phyloP scores from a whole-genome alignment of 2,113 vertebrate species.

The Rhipidura dahli region DNA sequence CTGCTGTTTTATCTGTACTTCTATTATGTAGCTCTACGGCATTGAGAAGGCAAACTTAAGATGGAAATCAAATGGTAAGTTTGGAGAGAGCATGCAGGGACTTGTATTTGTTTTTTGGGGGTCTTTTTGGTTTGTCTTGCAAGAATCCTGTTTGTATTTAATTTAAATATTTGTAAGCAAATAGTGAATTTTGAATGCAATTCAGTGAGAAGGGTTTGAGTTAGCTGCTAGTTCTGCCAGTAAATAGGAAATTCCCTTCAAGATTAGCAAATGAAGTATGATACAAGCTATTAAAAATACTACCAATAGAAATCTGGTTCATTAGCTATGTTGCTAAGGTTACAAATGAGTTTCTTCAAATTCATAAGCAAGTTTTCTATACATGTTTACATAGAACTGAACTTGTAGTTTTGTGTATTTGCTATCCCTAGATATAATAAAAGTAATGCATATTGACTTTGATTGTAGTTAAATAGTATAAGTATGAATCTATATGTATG shows the following conservation, averaged over 20 bases:
- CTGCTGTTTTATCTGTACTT: neutral
- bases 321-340: neutral
- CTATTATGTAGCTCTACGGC: neutral
- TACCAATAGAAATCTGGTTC: neutral
- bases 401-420: neutral
- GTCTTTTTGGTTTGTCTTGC: neutral
- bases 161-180: constrained; percentile 21
- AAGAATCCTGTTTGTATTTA: neutral
- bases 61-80: neutral
- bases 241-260: neutral
- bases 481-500: neutral
- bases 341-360: neutral
- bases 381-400: neutral
- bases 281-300: neutral
- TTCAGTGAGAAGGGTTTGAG: neutral
- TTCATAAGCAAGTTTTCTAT: neutral
- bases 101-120: neutral
- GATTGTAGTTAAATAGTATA: neutral
- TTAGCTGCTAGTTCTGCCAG: neutral
- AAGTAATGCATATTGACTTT: neutral
- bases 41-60: neutral
- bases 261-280: neutral
- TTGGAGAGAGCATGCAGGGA: neutral
- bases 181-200: constrained; percentile 14
- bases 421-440: neutral